Evolutionary conservation across 2,888 invertebrate genomes (phyloP).

Genomic region (Spilarctia lutea): DNA sequence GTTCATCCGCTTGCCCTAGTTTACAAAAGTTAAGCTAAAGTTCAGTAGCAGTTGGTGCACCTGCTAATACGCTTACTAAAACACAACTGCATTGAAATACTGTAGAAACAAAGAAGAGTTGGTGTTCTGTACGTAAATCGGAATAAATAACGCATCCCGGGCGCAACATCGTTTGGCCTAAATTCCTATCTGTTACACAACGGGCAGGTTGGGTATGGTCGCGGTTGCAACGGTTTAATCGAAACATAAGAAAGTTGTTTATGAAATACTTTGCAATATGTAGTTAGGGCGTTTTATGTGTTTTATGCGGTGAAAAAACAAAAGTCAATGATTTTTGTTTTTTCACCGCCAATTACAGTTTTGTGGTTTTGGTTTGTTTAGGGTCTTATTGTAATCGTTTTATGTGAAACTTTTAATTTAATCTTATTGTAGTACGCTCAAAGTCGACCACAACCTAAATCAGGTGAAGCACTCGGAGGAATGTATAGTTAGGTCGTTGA

Average conservation of each 20-base stretch:
- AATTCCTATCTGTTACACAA: slow-evolving; percentile 59
- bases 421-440: no score
- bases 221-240: slow-evolving; percentile 25
- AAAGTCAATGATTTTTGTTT: no score
- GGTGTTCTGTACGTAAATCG: slow-evolving; percentile 50
- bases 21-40: background rate
- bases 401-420: no score
- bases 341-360: no score
- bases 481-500: no score
- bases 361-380: no score
- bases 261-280: background rate
- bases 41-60: slow-evolving; percentile 21
- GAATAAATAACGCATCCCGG: slow-evolving; percentile 62
- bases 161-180: slow-evolving; percentile 56
- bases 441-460: no score
- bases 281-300: background rate
- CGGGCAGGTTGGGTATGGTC: slow-evolving; percentile 22
- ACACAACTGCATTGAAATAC: slow-evolving; percentile 45
- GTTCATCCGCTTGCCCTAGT: background rate
- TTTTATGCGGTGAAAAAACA: no score
- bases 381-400: no score
- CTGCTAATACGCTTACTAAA: slow-evolving; percentile 35
- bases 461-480: no score
- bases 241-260: background rate
- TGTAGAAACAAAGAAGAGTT: slow-evolving; percentile 30